Evolutionary conservation across 2,888 invertebrate species (phyloP).

Genomic region (Microctonus hyperodae): DNA sequence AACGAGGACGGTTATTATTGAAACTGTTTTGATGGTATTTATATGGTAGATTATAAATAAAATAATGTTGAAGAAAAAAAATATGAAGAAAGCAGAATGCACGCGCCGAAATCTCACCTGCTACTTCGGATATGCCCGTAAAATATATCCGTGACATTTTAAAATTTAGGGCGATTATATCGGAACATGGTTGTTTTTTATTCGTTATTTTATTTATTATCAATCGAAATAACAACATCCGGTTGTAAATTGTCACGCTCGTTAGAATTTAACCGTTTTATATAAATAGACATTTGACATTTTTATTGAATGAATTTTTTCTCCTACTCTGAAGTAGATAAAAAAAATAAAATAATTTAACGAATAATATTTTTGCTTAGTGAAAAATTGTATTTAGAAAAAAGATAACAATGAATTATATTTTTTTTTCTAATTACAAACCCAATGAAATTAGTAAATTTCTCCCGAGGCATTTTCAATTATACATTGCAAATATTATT

Average conservation of each 20-base stretch:
- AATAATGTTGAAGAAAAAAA: background rate
- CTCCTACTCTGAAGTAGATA: background rate
- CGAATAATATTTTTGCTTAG: background rate
- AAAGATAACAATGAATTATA: too few species aligned
- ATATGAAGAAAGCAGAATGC: background rate
- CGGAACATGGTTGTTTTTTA: background rate
- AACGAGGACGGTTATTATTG: constrained; percentile 34
- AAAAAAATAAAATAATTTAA: background rate
- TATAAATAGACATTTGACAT: constrained; percentile 1
- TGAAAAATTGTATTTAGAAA: too few species aligned
- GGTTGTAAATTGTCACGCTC: constrained; percentile 15
- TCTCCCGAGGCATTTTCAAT: background rate
- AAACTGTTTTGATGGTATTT: constrained; percentile 2
- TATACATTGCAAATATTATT: constrained; percentile 12
- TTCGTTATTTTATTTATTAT: background rate
- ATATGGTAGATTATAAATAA: background rate
- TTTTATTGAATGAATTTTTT: background rate
- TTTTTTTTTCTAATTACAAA: too few species aligned
- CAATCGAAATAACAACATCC: constrained; percentile 23
- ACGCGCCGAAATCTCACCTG: constrained; percentile 41
- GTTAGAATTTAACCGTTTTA: constrained; percentile 12
- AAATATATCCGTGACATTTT: constrained; percentile 28
- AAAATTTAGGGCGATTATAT: constrained; percentile 7
- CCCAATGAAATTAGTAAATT: too few species aligned
- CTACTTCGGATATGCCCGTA: constrained; percentile 20